Base-by-base conservation (phyloP, 2,113 vertebrate genomes). In the Oreamnos americanus region DNA sequence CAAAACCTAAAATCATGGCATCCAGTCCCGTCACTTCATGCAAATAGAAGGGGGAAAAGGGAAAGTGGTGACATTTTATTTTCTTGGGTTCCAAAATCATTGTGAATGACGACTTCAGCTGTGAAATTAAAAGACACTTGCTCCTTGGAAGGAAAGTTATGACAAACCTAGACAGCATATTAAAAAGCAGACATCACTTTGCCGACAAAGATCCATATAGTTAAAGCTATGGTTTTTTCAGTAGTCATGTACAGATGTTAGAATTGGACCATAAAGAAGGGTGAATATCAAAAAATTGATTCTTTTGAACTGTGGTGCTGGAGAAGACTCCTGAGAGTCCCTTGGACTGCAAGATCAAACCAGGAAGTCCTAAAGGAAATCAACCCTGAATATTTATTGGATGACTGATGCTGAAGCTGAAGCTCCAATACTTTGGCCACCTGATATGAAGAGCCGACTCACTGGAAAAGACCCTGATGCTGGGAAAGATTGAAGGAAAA, bases 11-110 rank as follows among this genome's bases (percentile, higher is more conserved):
- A n/a, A 39, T 39, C 67, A 71, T 23, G n/a, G 19, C 67, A 12
- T 39, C n/a, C 5, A 1, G n/a, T 39, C 67, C 10, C 2, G 0
- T 71, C 67, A 39, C 19, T 39, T 71, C 19, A 23, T 6, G 9
- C n/a, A 71, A 23, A 71, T 23, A 71, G 67, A 71, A 39, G 67
- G 67, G n/a, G 19, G 5, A 0, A 39, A 71, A 39, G n/a, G n/a
- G 19, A 71, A 39, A 71, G n/a, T 3, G 19, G 19, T 71, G 67
- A 13, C n/a, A 39, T 71, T 39, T 39, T 23, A 23, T 36, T 71
- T 71, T 71, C n/a, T 6, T 39, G 9, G n/a, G 17, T 2, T 71
- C n/a, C 64, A 71, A 23, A 71, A 71, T 71, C n/a, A 23, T 19
- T 23, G 19, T 12, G 64, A 12, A 71, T 36, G 64, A 12, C 6